A percentile compares a stretch with the other conserved stretches of the same genome.
These are phyloP conservation scores for Microctenopoma steveboyesi DNA, from an alignment of 2,797 vertebrate species.

Conservation along the genomic window DNA sequence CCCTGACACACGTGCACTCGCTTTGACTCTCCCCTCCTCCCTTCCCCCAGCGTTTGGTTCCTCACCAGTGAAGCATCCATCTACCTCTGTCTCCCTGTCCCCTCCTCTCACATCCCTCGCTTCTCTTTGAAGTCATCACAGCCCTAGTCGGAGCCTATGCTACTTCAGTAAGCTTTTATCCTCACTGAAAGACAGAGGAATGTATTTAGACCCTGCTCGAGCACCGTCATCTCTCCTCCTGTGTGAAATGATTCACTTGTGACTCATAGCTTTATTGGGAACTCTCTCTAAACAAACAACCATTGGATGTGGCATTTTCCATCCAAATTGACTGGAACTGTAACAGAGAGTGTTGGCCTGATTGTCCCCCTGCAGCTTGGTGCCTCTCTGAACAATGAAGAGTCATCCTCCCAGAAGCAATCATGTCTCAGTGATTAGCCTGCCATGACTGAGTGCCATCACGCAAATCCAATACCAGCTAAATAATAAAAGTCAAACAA, in stretches of 20 bases:
- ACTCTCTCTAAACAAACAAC: slow-evolving; percentile 74
- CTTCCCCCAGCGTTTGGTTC: slow-evolving; percentile 11
- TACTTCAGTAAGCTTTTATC: slow-evolving; percentile 79
- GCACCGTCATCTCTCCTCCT: slow-evolving; percentile 72
- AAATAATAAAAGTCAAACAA: slow-evolving; percentile 58
- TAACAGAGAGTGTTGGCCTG: slow-evolving; percentile 62
- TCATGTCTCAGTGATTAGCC: slow-evolving; percentile 64
- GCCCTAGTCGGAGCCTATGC: slow-evolving; percentile 58
- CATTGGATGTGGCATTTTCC: slow-evolving; percentile 62
- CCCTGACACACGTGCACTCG: slow-evolving; percentile 50
- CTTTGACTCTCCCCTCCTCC: slow-evolving; percentile 16
- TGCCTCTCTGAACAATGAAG: slow-evolving; percentile 62
- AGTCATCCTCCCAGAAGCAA: slow-evolving; percentile 60
- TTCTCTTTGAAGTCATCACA: slow-evolving; percentile 80
- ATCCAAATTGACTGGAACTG: slow-evolving; percentile 67
- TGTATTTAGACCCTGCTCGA: slow-evolving; percentile 68
- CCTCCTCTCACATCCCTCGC: slow-evolving; percentile 66
- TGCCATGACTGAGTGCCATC: slow-evolving; percentile 46
- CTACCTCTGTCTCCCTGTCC: slow-evolving; percentile 60
- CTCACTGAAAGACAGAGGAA: slow-evolving; percentile 61
- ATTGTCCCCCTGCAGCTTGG: slow-evolving; percentile 61
- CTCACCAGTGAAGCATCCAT: slow-evolving; percentile 58
- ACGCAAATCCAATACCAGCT: slow-evolving; percentile 40
- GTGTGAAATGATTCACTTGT: slow-evolving; percentile 76
- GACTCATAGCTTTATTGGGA: slow-evolving; percentile 76